Evolutionary conservation across 92 coral and sea anemone species (phyloP).

Genomic region (Phenganax marumi): DNA sequence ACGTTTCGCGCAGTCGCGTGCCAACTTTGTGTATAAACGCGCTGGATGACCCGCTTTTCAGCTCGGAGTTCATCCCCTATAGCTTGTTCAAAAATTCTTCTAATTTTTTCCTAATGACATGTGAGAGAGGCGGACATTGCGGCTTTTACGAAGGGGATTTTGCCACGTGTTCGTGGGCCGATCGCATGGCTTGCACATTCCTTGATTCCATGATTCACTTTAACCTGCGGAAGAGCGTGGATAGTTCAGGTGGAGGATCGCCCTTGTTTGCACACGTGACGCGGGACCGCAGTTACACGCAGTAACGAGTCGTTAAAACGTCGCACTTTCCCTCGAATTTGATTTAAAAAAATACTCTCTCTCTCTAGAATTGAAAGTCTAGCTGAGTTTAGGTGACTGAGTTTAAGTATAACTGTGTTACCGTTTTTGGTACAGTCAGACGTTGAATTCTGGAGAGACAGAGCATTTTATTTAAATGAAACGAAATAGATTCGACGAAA

Average conservation of each 20-base stretch:
- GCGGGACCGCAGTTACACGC: conserved; percentile 84
- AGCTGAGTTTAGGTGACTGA: too few species aligned
- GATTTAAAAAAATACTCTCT: background rate
- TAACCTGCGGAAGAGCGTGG: conserved; percentile 68
- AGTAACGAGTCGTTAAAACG: background rate
- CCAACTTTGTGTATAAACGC: conserved; percentile 92
- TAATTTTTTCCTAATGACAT: conserved; percentile 82
- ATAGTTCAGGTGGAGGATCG: conserved; percentile 2
- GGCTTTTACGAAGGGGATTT: conserved; percentile 81
- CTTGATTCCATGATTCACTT: conserved; percentile 68
- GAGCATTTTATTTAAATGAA: too few species aligned
- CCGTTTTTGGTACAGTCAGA: too few species aligned
- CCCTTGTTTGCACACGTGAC: conserved; percentile 70
- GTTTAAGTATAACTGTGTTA: too few species aligned
- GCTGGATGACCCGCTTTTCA: conserved; percentile 88
- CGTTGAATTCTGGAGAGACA: too few species aligned
- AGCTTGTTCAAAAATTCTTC: conserved; percentile 92
- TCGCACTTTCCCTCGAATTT: background rate
- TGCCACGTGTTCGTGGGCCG: conserved; percentile 79
- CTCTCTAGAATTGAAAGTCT: background rate
- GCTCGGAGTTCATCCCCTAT: conserved; percentile 80
- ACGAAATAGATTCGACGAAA: too few species aligned
- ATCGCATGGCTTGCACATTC: conserved; percentile 72
- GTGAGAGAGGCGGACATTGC: conserved; percentile 93
- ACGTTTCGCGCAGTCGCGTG: conserved; percentile 69